Conservation (phyloP, 2,888 invertebrate species). For the Pristionchus maxplancki region DNA sequence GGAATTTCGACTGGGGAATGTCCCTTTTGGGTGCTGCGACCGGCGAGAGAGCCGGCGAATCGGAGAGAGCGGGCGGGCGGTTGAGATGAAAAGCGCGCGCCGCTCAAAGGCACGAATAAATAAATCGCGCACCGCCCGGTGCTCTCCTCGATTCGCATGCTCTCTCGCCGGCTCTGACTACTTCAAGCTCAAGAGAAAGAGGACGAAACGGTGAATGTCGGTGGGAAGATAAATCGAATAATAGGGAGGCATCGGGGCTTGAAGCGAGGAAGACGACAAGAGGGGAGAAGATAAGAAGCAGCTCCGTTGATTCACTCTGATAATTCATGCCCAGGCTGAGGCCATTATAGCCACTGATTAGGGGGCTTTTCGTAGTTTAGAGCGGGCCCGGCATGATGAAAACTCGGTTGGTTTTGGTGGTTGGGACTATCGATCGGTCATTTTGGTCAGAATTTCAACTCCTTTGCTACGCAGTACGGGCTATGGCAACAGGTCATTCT, state of each 20-base stretch:
- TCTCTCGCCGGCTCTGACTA: background rate
- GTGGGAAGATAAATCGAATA: background rate
- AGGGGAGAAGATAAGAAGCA: background rate
- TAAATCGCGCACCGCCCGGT: background rate
- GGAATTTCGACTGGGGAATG: background rate
- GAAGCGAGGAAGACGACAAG: background rate
- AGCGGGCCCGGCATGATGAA: background rate
- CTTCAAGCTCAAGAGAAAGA: background rate
- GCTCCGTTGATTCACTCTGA: background rate
- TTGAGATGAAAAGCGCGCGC: background rate
- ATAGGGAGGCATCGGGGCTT: background rate
- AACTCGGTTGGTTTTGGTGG: background rate
- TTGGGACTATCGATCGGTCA: too few relatives aligned
- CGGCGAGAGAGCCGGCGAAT: background rate
- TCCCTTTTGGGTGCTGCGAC: background rate
- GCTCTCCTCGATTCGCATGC: background rate
- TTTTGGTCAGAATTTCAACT: background rate
- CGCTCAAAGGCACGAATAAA: background rate
- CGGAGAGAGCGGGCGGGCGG: background rate
- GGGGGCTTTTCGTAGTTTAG: background rate
- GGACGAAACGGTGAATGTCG: background rate
- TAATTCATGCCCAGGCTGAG: background rate
- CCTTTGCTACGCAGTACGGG: background rate
- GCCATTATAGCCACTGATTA: slow-evolving; percentile 46
- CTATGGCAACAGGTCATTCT: background rate